Base-by-base conservation (phyloP, 2,797 vertebrate genomes). In the Poliocrania exsul region DNA sequence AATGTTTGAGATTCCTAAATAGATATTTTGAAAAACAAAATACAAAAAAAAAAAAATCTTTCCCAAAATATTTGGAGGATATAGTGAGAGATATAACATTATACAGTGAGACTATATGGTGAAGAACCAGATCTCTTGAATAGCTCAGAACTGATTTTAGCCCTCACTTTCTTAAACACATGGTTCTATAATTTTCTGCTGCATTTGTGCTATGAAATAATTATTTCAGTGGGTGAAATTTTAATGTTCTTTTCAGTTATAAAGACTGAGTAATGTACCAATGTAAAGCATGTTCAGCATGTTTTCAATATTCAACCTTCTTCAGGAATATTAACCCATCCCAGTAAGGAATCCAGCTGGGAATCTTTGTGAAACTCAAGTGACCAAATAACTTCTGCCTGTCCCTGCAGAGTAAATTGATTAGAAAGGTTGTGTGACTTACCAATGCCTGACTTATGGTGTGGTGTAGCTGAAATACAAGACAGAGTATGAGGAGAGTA, bases 11-110 rank as follows among this genome's bases (percentile, higher is more conserved):
- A 13, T 57, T 86, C 37, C 61, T 65, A 33, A 71, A 51, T 17
- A 70, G 14, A 6, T 56, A 44, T 47, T 86, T 33, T 35, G 29
- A 62, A 67, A 86, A 69, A 17, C 31, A 44, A 49, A 86, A 54
- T 47, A 9, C 3, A 33, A 15, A 9, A 13, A n/a, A n/a, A n/a
- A n/a, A 38, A 3, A 28, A 8, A 31, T 4, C 28, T 47, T 71
- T 84, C 46, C 17, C 8, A 9, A 92, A 89, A 40, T 78, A 72
- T 53, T 84, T 84, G 37, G 31, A 44, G 14, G 40, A 7, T 50
- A 9, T 11, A 33, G 19, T 29, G 21, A 51, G 56, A 88, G 40
- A 16, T 33, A 4, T 47, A 21, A 37, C 0, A 0, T 54, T 66
- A 46, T 4, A 21, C 10, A 67, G 11, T 46, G 16, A 81, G 79